A percentile compares a stretch with the other conserved stretches of the same genome.
These are phyloP conservation scores for Plectropomus leopardus DNA, from an alignment of 2,113 vertebrate species.

Conservation along the genomic window DNA sequence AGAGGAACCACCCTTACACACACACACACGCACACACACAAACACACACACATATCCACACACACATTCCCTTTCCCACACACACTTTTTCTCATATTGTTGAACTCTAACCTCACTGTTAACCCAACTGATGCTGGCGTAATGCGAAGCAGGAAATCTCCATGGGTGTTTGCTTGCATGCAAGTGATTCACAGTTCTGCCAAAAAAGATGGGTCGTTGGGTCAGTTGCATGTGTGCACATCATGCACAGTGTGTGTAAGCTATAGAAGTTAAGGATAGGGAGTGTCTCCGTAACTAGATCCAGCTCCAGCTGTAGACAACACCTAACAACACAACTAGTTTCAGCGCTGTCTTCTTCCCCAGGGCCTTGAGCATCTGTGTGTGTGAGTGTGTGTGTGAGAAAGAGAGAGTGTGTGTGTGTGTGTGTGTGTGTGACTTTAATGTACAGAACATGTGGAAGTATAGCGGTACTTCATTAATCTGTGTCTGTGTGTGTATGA, in stretches of 20 bases:
- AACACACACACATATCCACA: neutral
- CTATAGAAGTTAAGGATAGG: constrained; percentile 59
- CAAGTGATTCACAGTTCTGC: neutral
- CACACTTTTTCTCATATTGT: constrained; percentile 10
- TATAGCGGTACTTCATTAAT: constrained; percentile 43
- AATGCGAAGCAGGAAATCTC: constrained; percentile 18
- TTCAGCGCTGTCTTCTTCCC: constrained; percentile 60
- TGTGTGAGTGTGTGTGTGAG: constrained; percentile 5
- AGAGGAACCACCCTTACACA: constrained; percentile 17
- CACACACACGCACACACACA: neutral
- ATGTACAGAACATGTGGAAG: constrained; percentile 67
- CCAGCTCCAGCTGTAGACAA: constrained; percentile 78
- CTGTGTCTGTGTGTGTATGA: constrained; percentile 24
- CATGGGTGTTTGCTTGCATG: constrained; percentile 16
- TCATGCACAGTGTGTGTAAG: constrained; percentile 41
- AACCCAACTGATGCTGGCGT: constrained; percentile 31
- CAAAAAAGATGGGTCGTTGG: constrained; percentile 20
- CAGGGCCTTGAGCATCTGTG: constrained; percentile 57
- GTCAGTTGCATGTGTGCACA: constrained; percentile 36
- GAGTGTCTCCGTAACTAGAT: constrained; percentile 78
- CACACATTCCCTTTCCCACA: neutral
- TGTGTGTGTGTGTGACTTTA: constrained; percentile 29
- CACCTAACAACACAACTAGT: constrained; percentile 72
- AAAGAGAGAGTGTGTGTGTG: neutral
- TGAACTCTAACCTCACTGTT: constrained; percentile 14